Percentiles rank a stretch among this genome's conserved stretches.
Conservation (phyloP, 2,888 invertebrate species). For the Cristatella mucedo region DNA sequence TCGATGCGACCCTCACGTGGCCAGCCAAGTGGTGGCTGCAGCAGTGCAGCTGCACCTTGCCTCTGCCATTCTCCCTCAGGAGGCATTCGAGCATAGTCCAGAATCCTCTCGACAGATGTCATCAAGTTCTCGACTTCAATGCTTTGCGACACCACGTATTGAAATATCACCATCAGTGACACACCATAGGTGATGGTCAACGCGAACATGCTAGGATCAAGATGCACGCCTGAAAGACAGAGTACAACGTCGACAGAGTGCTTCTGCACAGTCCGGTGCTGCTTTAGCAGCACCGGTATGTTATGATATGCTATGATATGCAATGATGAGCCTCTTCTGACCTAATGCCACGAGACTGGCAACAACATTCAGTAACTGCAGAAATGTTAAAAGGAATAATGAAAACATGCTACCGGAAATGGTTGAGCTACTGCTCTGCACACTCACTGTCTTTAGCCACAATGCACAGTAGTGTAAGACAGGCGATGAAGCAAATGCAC, state of each 20-base stretch:
- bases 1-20: slow-evolving; percentile 33
- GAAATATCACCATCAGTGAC: slow-evolving; percentile 58
- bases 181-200: slow-evolving; percentile 34
- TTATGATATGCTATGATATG: no score
- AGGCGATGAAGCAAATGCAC: slow-evolving; percentile 65
- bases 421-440: no score
- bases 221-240: no score
- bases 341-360: no score
- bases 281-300: no score
- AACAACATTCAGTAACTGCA: no score
- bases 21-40: slow-evolving; percentile 35
- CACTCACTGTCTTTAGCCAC: slow-evolving; percentile 45
- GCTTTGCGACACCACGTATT: slow-evolving; percentile 80
- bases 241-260: no score
- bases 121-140: slow-evolving; percentile 51
- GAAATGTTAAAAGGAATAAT: no score
- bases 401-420: no score
- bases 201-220: slow-evolving; percentile 32
- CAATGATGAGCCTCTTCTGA: no score
- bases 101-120: slow-evolving; percentile 59
- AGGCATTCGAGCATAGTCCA: slow-evolving; percentile 59
- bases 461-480: slow-evolving; percentile 72
- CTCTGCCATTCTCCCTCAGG: no score
- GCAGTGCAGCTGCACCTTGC: slow-evolving; percentile 46
- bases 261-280: no score